Conservation (phyloP, 2,797 vertebrate genomes). For the Gymnoscopelus braueri region DNA sequence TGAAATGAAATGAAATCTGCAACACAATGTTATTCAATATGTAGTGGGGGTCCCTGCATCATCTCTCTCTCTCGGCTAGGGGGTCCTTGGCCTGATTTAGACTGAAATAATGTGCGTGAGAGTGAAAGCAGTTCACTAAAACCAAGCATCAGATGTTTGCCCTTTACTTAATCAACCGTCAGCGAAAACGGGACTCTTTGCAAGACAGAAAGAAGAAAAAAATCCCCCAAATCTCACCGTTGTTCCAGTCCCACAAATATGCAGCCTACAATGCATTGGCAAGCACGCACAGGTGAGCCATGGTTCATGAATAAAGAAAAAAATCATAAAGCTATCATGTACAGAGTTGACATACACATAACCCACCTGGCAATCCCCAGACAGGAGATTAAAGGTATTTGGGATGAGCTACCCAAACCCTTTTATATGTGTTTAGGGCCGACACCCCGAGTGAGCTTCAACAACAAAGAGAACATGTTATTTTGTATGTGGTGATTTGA, state of each 20-base stretch:
- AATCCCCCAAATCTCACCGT: neutral
- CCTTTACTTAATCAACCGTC: constrained; percentile 21
- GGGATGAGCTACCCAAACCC: constrained; percentile 39
- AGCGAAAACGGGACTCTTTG: neutral
- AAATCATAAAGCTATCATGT: neutral
- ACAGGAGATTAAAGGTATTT: constrained; percentile 62
- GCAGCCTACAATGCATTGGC: constrained; percentile 9
- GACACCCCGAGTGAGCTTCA: constrained; percentile 45
- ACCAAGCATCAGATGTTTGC: constrained; percentile 17
- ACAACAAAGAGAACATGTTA: constrained; percentile 42
- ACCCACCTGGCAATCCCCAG: constrained; percentile 47
- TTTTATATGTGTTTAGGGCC: constrained; percentile 39
- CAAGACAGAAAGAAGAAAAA: neutral
- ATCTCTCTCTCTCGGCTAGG: too few relatives aligned
- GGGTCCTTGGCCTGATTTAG: neutral
- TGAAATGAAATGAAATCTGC: too few relatives aligned
- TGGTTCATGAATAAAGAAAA: constrained; percentile 1
- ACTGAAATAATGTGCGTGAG: neutral
- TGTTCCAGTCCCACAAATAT: constrained; percentile 13
- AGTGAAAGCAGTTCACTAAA: neutral
- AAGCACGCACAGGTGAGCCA: constrained; percentile 5
- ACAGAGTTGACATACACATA: constrained; percentile 24
- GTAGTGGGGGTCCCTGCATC: too few relatives aligned
- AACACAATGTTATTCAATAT: too few relatives aligned
- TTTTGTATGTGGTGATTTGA: constrained; percentile 40